Conservation (phyloP, 2,888 invertebrate species). For the Deroplatys truncata region DNA sequence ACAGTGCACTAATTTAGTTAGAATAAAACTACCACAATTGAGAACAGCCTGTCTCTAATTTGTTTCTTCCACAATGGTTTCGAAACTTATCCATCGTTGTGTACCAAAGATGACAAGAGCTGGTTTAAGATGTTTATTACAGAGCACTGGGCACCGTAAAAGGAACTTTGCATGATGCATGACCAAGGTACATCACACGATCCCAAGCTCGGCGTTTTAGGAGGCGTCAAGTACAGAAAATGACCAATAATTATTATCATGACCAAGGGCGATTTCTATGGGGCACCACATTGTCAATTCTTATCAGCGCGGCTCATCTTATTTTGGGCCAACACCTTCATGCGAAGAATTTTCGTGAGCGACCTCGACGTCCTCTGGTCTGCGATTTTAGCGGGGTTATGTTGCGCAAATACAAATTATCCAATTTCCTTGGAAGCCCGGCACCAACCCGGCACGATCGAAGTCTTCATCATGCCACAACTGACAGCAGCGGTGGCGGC, state of each 20-base stretch:
- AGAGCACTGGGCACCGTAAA: too few species aligned
- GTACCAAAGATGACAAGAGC: too few species aligned
- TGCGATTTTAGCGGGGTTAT: neutral
- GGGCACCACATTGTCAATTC: neutral
- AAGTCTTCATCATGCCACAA: neutral
- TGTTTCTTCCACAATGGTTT: too few species aligned
- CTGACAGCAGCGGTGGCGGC: neutral
- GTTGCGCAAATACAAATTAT: neutral
- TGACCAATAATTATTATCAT: neutral
- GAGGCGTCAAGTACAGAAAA: neutral
- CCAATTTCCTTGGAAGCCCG: neutral
- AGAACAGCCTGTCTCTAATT: too few species aligned
- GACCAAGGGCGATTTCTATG: neutral
- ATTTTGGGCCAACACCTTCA: neutral
- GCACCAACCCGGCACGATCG: neutral
- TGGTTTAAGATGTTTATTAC: too few species aligned
- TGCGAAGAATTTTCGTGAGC: neutral
- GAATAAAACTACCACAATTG: too few species aligned
- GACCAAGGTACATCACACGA: neutral
- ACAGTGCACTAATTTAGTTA: too few species aligned
- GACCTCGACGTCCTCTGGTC: neutral
- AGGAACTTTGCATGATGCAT: too few species aligned
- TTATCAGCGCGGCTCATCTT: neutral
- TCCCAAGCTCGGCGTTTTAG: neutral
- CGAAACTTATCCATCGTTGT: too few species aligned